Evolutionary conservation across 2,113 vertebrate species (phyloP).

Genomic region (Neopipo cinnamomea): DNA sequence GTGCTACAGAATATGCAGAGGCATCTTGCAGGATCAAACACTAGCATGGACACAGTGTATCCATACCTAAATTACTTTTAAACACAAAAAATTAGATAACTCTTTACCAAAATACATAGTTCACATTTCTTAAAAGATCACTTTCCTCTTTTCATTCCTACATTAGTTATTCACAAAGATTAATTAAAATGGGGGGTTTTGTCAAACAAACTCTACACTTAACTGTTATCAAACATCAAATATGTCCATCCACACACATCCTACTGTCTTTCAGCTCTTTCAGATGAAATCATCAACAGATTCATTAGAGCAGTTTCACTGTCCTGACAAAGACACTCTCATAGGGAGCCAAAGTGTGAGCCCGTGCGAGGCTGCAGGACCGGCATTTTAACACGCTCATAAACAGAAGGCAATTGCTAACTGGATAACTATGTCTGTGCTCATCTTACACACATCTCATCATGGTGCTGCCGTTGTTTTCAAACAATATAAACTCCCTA

Average conservation of each 20-base stretch:
- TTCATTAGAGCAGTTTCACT: neutral
- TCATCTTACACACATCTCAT: neutral
- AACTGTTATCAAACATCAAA: neutral
- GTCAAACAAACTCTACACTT: neutral
- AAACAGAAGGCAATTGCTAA: neutral
- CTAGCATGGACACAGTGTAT: neutral
- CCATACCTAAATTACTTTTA: neutral
- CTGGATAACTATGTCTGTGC: neutral
- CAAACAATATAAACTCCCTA: neutral
- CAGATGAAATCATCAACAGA: neutral
- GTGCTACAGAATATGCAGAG: neutral
- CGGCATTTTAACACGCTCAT: neutral
- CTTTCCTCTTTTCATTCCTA: neutral
- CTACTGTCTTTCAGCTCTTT: neutral
- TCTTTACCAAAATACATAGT: neutral
- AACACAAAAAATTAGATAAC: neutral
- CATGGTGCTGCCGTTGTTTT: neutral
- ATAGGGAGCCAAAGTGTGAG: fast-evolving
- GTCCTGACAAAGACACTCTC: neutral
- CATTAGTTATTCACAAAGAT: neutral
- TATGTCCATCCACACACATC: neutral
- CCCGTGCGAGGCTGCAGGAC: fast-evolving
- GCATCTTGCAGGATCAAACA: neutral
- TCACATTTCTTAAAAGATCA: neutral
- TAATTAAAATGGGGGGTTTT: neutral